Evolutionary conservation across 2,797 vertebrate genomes (phyloP).

Genomic region (Rhynchonycteris naso): DNA sequence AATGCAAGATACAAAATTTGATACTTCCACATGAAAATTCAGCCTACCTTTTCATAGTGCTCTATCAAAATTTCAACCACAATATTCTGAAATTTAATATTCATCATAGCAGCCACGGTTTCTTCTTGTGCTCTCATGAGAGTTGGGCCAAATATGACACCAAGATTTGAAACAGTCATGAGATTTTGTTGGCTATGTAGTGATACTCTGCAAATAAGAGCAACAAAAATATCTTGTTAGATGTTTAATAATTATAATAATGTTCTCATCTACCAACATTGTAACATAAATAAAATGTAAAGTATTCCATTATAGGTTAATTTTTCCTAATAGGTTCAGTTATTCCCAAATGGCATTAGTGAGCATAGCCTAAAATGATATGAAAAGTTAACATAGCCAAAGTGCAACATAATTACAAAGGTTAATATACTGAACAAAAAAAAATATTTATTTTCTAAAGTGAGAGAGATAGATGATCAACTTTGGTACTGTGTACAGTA

Average conservation of each 20-base stretch:
- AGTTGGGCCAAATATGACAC: slow-evolving; percentile 97
- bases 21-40: background rate
- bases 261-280: background rate
- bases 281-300: background rate
- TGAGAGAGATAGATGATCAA: background rate
- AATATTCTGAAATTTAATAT: slow-evolving; percentile 99
- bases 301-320: background rate
- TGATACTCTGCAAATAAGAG: slow-evolving; percentile 91
- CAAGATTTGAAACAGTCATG: slow-evolving; percentile 99
- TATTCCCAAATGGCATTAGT: background rate
- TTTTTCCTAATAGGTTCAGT: background rate
- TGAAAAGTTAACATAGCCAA: background rate
- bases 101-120: slow-evolving; percentile 98
- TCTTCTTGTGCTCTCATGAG: slow-evolving; percentile 97
- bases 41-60: slow-evolving; percentile 93
- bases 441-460: background rate
- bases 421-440: background rate
- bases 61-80: slow-evolving; percentile 98
- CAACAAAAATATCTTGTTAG: background rate
- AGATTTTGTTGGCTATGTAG: slow-evolving; percentile 96
- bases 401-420: slow-evolving; percentile 8
- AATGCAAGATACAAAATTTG: background rate
- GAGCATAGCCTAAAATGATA: background rate
- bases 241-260: background rate
- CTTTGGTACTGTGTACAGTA: background rate